phyloP scores from a whole-genome alignment of 1,140 invertebrate genomes.

The Penaeus japonicus region DNA sequence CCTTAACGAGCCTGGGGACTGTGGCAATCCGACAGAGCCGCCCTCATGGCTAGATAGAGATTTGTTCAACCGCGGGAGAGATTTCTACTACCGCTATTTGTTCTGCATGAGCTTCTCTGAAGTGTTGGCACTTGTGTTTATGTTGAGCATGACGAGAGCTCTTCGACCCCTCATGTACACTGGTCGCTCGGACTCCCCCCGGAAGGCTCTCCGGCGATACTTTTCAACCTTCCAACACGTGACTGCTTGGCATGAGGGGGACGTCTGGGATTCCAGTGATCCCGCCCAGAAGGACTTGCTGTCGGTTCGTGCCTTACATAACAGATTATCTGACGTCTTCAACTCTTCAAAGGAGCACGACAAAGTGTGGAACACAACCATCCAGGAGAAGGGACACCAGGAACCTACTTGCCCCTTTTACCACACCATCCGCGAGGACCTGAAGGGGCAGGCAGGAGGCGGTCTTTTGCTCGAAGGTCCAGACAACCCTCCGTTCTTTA shows the following conservation, averaged over 20 bases:
- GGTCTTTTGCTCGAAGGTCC: background rate
- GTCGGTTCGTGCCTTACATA: slow-evolving; percentile 61
- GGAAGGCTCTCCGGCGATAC: slow-evolving; percentile 61
- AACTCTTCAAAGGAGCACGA: background rate
- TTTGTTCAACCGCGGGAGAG: slow-evolving; percentile 30
- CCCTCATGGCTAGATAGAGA: slow-evolving; percentile 29
- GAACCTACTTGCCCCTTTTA: slow-evolving; percentile 3
- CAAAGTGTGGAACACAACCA: background rate
- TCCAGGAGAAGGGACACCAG: slow-evolving; percentile 1
- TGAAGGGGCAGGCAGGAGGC: background rate
- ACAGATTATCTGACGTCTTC: slow-evolving; percentile 30
- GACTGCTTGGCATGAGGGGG: slow-evolving; percentile 62
- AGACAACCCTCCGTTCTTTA: slow-evolving; percentile 52
- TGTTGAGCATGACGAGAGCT: background rate
- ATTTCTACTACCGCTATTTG: slow-evolving; percentile 23
- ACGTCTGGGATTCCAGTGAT: slow-evolving; percentile 57
- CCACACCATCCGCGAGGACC: background rate
- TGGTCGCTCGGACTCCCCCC: slow-evolving; percentile 60
- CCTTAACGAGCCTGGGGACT: slow-evolving; percentile 4
- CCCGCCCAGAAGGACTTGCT: slow-evolving; percentile 56
- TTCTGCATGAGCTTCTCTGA: slow-evolving; percentile 35
- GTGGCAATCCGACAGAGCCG: background rate
- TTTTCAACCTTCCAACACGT: slow-evolving; percentile 62
- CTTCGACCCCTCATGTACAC: slow-evolving; percentile 62
- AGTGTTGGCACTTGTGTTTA: background rate